These are phyloP conservation scores for Heliornis fulica DNA, from an alignment of 2,113 vertebrate genomes.

Conservation along the genomic window DNA sequence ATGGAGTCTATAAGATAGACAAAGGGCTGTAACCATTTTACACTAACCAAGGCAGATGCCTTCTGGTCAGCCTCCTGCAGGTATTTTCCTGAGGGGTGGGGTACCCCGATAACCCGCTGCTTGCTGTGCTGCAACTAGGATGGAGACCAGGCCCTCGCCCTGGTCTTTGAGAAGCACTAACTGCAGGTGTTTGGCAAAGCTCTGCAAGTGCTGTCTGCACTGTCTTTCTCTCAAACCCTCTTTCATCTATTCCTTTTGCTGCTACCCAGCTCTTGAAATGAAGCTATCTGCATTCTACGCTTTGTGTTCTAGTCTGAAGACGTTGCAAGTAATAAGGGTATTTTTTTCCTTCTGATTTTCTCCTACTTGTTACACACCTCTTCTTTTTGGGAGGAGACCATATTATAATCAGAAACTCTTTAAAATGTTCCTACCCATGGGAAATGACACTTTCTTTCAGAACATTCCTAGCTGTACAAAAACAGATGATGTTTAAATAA, in stretches of 20 bases:
- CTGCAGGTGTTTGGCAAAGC: neutral
- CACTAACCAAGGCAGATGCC: neutral
- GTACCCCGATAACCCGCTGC: neutral
- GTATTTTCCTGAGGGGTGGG: neutral
- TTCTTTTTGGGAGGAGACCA: neutral
- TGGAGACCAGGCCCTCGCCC: neutral
- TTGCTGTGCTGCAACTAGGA: neutral
- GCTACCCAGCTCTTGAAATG: neutral
- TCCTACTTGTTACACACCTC: neutral
- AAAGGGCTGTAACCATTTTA: neutral
- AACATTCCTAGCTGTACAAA: constrained; percentile 44
- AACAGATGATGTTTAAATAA: constrained; percentile 60
- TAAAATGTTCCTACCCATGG: constrained; percentile 27
- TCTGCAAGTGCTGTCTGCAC: neutral
- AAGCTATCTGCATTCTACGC: neutral
- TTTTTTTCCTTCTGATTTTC: neutral
- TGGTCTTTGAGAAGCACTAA: neutral
- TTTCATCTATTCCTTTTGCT: neutral
- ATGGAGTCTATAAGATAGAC: neutral
- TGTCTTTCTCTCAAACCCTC: neutral
- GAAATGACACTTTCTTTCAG: constrained; percentile 41
- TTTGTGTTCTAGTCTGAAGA: neutral
- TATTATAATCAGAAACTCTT: neutral
- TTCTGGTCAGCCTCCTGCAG: neutral
- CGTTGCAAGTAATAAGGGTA: neutral